A percentile compares a stretch with the other conserved stretches of the same genome.
Evolutionary conservation across 2,797 vertebrate genomes (phyloP).

Genomic region (Eupleurogrammus muticus): DNA sequence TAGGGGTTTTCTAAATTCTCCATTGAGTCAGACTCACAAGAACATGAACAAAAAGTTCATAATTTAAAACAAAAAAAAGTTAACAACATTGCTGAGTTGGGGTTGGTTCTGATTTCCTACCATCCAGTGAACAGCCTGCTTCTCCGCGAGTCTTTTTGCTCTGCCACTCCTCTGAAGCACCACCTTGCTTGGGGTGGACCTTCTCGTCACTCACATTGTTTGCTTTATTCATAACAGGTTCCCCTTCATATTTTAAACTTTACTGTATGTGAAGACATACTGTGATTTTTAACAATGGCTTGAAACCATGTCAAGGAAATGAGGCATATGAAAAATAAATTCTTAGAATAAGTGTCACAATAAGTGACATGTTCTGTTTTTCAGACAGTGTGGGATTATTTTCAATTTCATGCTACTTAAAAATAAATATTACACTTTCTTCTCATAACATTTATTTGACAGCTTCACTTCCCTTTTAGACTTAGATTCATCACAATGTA

Average conservation of each 20-base stretch:
- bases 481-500: too few species aligned
- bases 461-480: not conserved
- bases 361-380: not conserved
- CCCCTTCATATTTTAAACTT: not conserved
- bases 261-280: not conserved
- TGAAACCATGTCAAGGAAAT: not conserved
- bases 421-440: not conserved
- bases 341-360: not conserved
- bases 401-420: not conserved
- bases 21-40: constrained; percentile 15
- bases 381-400: constrained; percentile 1
- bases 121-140: constrained; percentile 40
- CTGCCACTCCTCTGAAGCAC: constrained; percentile 75
- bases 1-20: constrained; percentile 11
- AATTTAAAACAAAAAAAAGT: not conserved
- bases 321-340: not conserved
- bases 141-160: constrained; percentile 26
- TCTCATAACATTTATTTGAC: not conserved
- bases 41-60: constrained; percentile 2
- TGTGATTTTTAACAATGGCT: not conserved
- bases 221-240: constrained; percentile 43
- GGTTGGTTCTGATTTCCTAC: constrained; percentile 14
- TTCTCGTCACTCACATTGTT: constrained; percentile 54
- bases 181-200: constrained; percentile 67
- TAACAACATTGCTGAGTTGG: not conserved